These are phyloP conservation scores for Lithobates pipiens DNA, from an alignment of 2,797 vertebrate species.

Conservation along the genomic window DNA sequence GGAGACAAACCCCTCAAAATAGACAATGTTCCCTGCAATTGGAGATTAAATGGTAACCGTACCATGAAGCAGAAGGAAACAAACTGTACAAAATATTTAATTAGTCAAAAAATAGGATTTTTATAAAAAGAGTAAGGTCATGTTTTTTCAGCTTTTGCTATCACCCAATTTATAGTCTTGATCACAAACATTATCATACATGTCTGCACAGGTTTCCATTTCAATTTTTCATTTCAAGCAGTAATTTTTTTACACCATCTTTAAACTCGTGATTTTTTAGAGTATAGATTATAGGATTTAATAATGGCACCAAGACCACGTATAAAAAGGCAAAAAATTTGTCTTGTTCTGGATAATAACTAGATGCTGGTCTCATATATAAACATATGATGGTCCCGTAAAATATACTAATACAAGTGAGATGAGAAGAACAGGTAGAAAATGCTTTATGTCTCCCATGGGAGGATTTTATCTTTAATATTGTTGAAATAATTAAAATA, in stretches of 20 bases:
- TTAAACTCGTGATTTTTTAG: conserved; percentile 49
- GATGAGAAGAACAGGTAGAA: conserved; percentile 64
- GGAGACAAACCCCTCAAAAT: too few relatives aligned
- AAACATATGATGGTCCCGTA: conserved; percentile 61
- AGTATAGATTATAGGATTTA: conserved; percentile 53
- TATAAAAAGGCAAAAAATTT: conserved; percentile 50
- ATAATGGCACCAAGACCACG: conserved; percentile 36
- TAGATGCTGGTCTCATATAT: conserved; percentile 64
- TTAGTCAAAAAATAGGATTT: too few relatives aligned
- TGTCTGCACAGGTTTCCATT: too few relatives aligned
- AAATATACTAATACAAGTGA: conserved; percentile 64
- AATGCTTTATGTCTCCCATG: conserved; percentile 61
- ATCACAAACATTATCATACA: too few relatives aligned
- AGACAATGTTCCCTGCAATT: too few relatives aligned
- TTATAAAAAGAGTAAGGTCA: too few relatives aligned
- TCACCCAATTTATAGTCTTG: too few relatives aligned
- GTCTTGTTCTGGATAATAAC: conserved; percentile 54
- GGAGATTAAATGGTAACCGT: too few relatives aligned
- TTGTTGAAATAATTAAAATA: conserved; percentile 38
- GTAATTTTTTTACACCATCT: conserved; percentile 16
- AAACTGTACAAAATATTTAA: too few relatives aligned
- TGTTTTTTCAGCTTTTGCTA: too few relatives aligned
- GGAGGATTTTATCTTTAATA: conserved; percentile 64
- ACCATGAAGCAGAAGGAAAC: too few relatives aligned
- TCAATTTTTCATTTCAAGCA: not conserved